phyloP scores from a whole-genome alignment of 2,888 invertebrate genomes.

The Pheosia gnoma region DNA sequence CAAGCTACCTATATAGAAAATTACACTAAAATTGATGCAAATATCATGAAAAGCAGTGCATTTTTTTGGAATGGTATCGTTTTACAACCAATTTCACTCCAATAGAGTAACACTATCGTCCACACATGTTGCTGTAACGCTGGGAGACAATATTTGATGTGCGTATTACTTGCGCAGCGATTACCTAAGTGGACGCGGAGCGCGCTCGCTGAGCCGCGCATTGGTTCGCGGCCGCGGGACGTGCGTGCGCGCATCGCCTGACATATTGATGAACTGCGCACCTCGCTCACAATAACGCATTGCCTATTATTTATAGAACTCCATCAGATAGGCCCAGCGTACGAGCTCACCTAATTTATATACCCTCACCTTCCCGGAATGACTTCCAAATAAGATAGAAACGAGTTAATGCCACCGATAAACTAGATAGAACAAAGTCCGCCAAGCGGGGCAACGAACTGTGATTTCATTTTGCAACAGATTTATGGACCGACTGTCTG shows the following conservation, averaged over 20 bases:
- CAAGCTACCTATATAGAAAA: no score
- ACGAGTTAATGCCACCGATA: constrained; percentile 37
- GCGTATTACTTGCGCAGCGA: constrained; percentile 19
- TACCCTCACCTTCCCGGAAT: constrained; percentile 36
- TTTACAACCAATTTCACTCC: no score
- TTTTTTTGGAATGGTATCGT: no score
- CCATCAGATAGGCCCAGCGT: constrained; percentile 19
- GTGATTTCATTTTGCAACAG: constrained; percentile 54
- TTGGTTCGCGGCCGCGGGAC: constrained; percentile 13
- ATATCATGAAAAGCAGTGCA: no score
- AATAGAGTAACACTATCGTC: no score
- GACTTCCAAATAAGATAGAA: constrained; percentile 41
- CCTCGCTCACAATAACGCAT: constrained; percentile 53
- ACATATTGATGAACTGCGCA: constrained; percentile 59
- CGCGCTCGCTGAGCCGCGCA: background rate
- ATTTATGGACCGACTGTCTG: constrained; percentile 60
- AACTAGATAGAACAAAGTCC: constrained; percentile 42
- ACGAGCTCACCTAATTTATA: constrained; percentile 23
- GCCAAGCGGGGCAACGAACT: constrained; percentile 51
- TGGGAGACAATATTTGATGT: background rate
- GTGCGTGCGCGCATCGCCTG: constrained; percentile 28
- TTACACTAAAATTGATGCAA: no score
- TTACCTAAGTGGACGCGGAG: constrained; percentile 17
- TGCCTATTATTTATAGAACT: constrained; percentile 52
- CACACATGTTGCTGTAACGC: no score